These are phyloP conservation scores for Cotesia typhae DNA, from an alignment of 1,140 invertebrate genomes.

Conservation along the genomic window DNA sequence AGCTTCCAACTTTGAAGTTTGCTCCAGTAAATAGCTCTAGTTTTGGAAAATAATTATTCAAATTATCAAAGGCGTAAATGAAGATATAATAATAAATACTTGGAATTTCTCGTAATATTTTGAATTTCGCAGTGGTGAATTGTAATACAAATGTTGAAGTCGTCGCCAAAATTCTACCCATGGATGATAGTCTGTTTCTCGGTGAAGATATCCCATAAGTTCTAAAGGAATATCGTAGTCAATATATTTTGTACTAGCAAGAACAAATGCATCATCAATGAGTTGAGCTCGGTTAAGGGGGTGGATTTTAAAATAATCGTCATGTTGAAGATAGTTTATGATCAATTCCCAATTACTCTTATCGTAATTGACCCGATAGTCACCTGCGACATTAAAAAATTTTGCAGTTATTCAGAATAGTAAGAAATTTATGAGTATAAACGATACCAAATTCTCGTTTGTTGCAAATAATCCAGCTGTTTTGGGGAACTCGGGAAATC, in stretches of 20 bases:
- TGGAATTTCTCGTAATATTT: constrained; percentile 29
- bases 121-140: constrained; percentile 51
- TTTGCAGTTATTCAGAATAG: neutral
- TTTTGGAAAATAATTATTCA: neutral
- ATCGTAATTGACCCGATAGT: constrained; percentile 73
- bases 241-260: constrained; percentile 70
- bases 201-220: constrained; percentile 68
- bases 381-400: constrained; percentile 55
- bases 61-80: too few species aligned
- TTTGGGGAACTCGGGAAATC: neutral
- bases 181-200: constrained; percentile 73
- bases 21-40: constrained; percentile 13
- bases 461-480: constrained; percentile 4
- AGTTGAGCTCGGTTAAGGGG: constrained; percentile 79
- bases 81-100: too few species aligned
- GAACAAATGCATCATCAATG: constrained; percentile 78
- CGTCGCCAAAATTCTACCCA: constrained; percentile 72
- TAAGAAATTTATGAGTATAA: too few species aligned
- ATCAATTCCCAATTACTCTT: constrained; percentile 68
- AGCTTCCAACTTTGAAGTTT: constrained; percentile 12
- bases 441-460: constrained; percentile 12
- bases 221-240: constrained; percentile 66
- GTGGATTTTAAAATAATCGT: constrained; percentile 68
- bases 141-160: constrained; percentile 63
- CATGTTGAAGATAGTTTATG: constrained; percentile 57